Evolutionary conservation across 2,113 vertebrate species (phyloP), one percentile per base, ranked within the genome.

Genomic region (Speoplatyrhinus poulsoni): DNA sequence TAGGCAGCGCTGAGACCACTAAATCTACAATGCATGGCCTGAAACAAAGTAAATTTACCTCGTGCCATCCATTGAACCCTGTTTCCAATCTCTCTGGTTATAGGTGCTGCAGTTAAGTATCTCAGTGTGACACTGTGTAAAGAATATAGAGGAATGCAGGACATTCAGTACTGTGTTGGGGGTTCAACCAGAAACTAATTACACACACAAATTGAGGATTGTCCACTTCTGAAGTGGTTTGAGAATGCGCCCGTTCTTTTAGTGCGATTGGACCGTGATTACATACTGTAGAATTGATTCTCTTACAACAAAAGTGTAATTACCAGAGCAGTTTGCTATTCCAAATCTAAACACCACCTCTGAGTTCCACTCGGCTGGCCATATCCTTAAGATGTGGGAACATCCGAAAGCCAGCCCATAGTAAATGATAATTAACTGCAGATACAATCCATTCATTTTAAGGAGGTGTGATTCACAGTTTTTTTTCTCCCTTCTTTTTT

Each of bases 401-500:
- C 78, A 71, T 83, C 89, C 85, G 78, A 74, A 61, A 83, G 85
- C 85, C 84, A 84, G 83, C 83, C 83, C 59, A 62, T 72, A 68
- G 80, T 87, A 87, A 87, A 85, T 88, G 81, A 85, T 85, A 85
- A 91, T 92, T 88, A 92, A 87, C 84, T 85, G 75, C 83, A 85
- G 81, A 86, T 84, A 82, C 87, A 87, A 87, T 88, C 83, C 85
- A 85, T 88, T 91, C 72, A 81, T 89, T 88, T 88, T 79, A 81
- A 85, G 81, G 82, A 83, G 78, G 75, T 80, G 81, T 46, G n/a
- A 83, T 83, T 81, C 77, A 46, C 77, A 26, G 26, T 26, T 26
- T 26, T 26, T 72, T 49, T 58, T 60, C 57, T 17, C 9, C 55
- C 62, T 63, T 68, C 7, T 60, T 53, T 71, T 33, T 63, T 26